These are phyloP conservation scores for Patella pellucida DNA, from an alignment of 2,888 invertebrate genomes.

Conservation along the genomic window DNA sequence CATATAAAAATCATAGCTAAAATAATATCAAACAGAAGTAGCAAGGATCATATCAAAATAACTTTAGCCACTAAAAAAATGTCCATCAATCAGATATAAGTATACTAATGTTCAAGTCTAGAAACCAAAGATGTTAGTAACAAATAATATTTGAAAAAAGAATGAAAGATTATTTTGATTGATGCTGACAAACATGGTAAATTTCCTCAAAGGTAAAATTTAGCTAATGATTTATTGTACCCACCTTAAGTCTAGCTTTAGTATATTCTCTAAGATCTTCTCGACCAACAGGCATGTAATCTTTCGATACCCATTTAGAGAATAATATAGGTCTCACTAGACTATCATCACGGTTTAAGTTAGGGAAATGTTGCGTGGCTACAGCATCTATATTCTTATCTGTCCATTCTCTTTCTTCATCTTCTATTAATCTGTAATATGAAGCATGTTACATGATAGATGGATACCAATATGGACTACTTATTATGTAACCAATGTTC, in stretches of 20 bases:
- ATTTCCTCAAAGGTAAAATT: too few species aligned
- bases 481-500: neutral
- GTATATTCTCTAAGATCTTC: conserved; percentile 97
- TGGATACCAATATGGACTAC: neutral
- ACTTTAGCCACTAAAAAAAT: too few species aligned
- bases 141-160: neutral
- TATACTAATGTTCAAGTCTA: conserved; percentile 73
- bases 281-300: conserved; percentile 95
- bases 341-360: conserved; percentile 86
- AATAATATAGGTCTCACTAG: conserved; percentile 95
- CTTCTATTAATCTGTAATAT: conserved; percentile 83
- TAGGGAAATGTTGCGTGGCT: conserved; percentile 91
- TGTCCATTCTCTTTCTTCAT: conserved; percentile 95
- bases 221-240: neutral
- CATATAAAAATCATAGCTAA: neutral
- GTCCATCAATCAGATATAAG: too few species aligned
- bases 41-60: too few species aligned
- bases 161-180: neutral
- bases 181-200: neutral
- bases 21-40: too few species aligned
- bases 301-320: conserved; percentile 99
- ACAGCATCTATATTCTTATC: conserved; percentile 92
- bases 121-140: conserved; percentile 78
- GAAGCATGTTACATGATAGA: neutral
- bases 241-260: conserved; percentile 92